Evolutionary conservation across 2,113 vertebrate species (phyloP), one percentile per base, ranked within the genome.

Genomic region (Maccullochella peelii): DNA sequence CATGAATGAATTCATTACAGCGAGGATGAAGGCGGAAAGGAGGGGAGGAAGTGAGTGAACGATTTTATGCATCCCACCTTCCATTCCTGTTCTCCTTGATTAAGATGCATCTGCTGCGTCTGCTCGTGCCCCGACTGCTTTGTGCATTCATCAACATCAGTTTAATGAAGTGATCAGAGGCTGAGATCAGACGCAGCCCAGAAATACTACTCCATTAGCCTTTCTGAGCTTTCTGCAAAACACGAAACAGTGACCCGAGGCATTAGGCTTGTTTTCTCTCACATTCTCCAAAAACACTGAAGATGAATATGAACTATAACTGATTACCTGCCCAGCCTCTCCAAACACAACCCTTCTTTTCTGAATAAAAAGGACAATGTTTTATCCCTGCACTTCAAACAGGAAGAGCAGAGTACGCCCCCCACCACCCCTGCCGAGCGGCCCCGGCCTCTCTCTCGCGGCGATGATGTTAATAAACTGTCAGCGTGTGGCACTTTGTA

Each of bases 401-500:
- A 62, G 80, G 88, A 87, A 72, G 83, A 77, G 62, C 55, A 15
- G 77, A 67, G n/a, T 16, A 49, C 16, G 30, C 59, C 82, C 68
- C 5, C 75, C 58, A 14, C 72, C 59, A 3, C 42, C 42, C 42
- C 59, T 30, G 9, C 85, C 12, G 38, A 47, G 61, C 33, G 23
- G 75, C 71, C 47, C 68, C 40, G n/a, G 69, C 70, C 68, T 69
- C 83, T 69, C 72, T 84, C 86, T 80, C 1, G 54, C 63, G 52
- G 87, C 82, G 68, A 81, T 86, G 91, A 93, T 91, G 88, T 91
- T 94, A 94, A 95, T 94, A 92, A 94, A 95, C 89, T 92, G 93
- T 93, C 92, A 89, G 89, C 82, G 63, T 86, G 91, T 91, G 90
- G 92, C 92, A 89, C 91, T 93, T 90, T 91, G 92, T 94, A 94